Conservation (phyloP, 2,113 vertebrate species). For the Galemys pyrenaicus region DNA sequence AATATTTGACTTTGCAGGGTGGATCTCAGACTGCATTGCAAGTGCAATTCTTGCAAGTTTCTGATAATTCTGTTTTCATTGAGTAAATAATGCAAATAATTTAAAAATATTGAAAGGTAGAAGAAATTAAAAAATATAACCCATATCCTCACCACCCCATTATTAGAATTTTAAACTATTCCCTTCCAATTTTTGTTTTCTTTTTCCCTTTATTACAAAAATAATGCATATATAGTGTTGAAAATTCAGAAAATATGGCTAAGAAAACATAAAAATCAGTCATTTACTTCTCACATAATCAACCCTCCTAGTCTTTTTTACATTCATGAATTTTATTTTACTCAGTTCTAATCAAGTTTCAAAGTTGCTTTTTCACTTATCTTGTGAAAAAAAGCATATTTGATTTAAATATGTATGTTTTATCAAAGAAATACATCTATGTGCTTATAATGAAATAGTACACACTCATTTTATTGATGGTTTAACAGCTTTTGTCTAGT, state of each 20-base stretch:
- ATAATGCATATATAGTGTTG: background rate
- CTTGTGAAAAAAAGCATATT: background rate
- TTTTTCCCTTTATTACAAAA: background rate
- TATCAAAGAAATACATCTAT: background rate
- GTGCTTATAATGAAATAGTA: background rate
- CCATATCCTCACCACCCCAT: background rate
- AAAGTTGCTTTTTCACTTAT: background rate
- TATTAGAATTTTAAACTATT: conserved; percentile 46
- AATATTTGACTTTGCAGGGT: conserved; percentile 59
- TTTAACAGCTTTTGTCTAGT: background rate
- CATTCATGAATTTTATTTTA: background rate
- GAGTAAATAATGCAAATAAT: conserved; percentile 23
- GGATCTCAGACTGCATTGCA: background rate
- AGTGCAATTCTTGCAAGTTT: conserved; percentile 12
- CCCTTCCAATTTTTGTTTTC: background rate
- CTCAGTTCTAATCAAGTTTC: background rate
- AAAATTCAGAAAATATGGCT: conserved; percentile 33
- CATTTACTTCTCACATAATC: background rate
- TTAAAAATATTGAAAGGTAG: background rate
- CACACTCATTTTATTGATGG: background rate
- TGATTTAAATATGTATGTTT: background rate
- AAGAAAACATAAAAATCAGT: background rate
- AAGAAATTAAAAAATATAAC: conserved; percentile 13
- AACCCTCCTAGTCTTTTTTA: background rate
- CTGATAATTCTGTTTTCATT: conserved; percentile 32